phyloP scores from a whole-genome alignment of 2,888 invertebrate genomes.

The Melanchra persicariae region DNA sequence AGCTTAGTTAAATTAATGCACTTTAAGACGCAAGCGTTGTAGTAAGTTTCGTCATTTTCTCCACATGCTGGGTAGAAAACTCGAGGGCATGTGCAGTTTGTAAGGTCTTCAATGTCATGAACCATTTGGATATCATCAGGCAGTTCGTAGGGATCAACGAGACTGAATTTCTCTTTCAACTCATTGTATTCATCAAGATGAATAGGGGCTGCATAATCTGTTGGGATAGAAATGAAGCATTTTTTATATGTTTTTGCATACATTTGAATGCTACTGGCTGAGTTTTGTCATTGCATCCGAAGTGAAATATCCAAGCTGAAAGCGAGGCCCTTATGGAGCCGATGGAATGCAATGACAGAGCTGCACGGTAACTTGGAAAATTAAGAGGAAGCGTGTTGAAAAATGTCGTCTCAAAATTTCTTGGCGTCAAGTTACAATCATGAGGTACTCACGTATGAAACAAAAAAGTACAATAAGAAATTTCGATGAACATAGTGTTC shows the following conservation, averaged over 20 bases:
- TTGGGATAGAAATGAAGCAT: background rate
- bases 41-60: slow-evolving; percentile 63
- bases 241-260: too few relatives aligned
- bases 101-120: background rate
- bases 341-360: too few relatives aligned
- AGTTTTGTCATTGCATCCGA: too few relatives aligned
- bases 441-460: slow-evolving; percentile 24
- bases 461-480: background rate
- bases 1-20: slow-evolving; percentile 57
- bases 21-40: slow-evolving; percentile 70
- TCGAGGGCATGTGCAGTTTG: slow-evolving; percentile 65
- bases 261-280: too few relatives aligned
- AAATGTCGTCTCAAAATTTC: too few relatives aligned
- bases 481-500: background rate
- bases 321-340: too few relatives aligned
- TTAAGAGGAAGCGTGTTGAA: too few relatives aligned
- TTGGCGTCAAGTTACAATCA: background rate
- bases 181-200: fast-evolving
- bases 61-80: slow-evolving; percentile 73
- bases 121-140: background rate
- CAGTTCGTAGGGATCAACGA: slow-evolving; percentile 38
- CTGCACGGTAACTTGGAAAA: too few relatives aligned
- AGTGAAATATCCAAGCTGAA: too few relatives aligned
- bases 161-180: fast-evolving
- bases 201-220: background rate